phyloP scores from a whole-genome alignment of 64 coral and sea anemone species.

The Exaiptasia diaphana region DNA sequence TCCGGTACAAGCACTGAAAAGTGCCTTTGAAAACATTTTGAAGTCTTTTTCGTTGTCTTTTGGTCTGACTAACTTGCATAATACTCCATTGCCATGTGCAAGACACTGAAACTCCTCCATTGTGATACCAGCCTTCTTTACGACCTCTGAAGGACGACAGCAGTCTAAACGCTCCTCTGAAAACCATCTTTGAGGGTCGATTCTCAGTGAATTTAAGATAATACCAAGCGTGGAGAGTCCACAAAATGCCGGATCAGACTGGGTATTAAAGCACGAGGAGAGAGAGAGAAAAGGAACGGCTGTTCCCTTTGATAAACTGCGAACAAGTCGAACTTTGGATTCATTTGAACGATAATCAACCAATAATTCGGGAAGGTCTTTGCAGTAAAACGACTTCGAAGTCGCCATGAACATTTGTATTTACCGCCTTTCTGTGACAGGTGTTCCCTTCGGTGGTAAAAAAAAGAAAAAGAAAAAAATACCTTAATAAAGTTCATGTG shows the following conservation, averaged over 20 bases:
- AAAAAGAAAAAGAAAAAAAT: no score
- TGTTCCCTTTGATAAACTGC: constrained; percentile 36
- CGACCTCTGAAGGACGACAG: constrained; percentile 58
- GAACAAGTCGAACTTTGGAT: constrained; percentile 54
- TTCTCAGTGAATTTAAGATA: constrained; percentile 59
- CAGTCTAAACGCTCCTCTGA: constrained; percentile 63
- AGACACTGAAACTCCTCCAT: constrained; percentile 79
- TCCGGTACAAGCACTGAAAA: constrained; percentile 44
- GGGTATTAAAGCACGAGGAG: constrained; percentile 71
- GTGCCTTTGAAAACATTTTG: constrained; percentile 26
- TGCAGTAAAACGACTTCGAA: constrained; percentile 60
- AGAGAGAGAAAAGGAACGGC: constrained; percentile 50
- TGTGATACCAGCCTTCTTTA: constrained; percentile 63
- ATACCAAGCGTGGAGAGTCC: constrained; percentile 71
- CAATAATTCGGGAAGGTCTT: constrained; percentile 22
- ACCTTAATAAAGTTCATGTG: no score
- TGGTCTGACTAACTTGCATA: constrained; percentile 50
- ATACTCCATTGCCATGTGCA: constrained; percentile 57
- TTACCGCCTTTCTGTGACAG: no score
- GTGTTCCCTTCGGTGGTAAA: no score
- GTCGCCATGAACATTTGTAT: no score
- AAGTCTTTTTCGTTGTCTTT: constrained; percentile 22
- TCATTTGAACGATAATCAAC: constrained; percentile 74
- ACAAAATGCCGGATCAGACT: constrained; percentile 63
- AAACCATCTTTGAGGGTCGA: constrained; percentile 84